Base-by-base conservation (phyloP, 2,888 invertebrate genomes). In the Caenorhabditis angaria region DNA sequence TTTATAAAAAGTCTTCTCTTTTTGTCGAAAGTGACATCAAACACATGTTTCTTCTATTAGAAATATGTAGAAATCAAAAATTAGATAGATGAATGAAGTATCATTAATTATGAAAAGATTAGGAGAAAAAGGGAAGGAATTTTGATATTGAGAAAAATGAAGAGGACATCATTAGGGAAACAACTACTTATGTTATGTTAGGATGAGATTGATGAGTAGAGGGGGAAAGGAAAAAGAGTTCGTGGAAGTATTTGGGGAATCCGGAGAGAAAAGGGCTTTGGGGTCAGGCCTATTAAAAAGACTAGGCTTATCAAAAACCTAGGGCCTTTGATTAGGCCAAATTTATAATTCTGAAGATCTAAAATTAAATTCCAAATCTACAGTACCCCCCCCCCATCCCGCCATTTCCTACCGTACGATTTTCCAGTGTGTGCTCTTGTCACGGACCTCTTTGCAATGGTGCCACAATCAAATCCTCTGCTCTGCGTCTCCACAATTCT, bases 351-450 rank as follows among this genome's bases (percentile, higher is more conserved):
- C n/a, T n/a, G n/a, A n/a, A n/a, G n/a, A 47, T n/a, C 27, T 56
- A 54, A 66, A 28, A 54, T 47, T 35, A 61, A 47, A 57, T 51
- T 5, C 25, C 35, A 47, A 51, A 28, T 5, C 29, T n/a, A 59
- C 27, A 35, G 3, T 12, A 3, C 25, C 12, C n/a, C 48, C 18
- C 55, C 27, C 24, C 29, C 29, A 22, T 55, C 1, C 18, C 20
- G 48, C 8, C 14, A 4, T 35, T 10, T 47, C 27, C 14, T 6
- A 65, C 47, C 10, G 0, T 24, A 28, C 2, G 20, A 51, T 24
- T 48, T 24, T 82, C 50, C 75, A 83, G 82, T 50, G 78, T 83
- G 28, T 83, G 83, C 65, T 82, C 83, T 2, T 83, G 83, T 67
- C 70, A 74, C 10, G 82, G 82, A 32, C 75, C 80, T 41, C 57